Evolutionary conservation across 2,888 invertebrate species (phyloP), one percentile per base, ranked within the genome.

Genomic region (Molorchus minor): DNA sequence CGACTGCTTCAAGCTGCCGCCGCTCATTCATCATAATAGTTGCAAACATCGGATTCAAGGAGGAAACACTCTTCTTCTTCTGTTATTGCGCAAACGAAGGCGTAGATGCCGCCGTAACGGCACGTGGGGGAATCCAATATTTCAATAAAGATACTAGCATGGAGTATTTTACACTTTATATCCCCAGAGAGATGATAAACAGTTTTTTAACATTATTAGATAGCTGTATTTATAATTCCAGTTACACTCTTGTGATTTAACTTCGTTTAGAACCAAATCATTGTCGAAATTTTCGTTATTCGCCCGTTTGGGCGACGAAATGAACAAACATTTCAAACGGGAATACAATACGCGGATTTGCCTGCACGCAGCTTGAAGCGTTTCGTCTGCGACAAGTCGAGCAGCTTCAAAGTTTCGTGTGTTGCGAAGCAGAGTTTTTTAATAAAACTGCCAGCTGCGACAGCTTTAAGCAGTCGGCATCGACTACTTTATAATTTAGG

Each of bases 221-320:
- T n/a, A n/a, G n/a, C n/a, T n/a, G n/a, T n/a, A n/a, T 35, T 35
- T 13, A 8, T 35, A 35, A 35, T 35, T 35, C 35, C 35, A 35
- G 15, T 15, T 35, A 8, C 35, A 35, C 15, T 35, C 35, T 35
- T 13, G 35, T 13, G 35, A 15, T 35, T 35, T 35, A 13, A 35
- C 13, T 35, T 35, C 13, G 35, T 35, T 35, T 2, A 35, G 13
- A 33, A 33, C n/a, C 12, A 35, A 35, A 35, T 35, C 35, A 15
- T 35, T 16, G 35, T 35, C 35, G 35, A 35, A 35, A 35, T 35
- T 35, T 35, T 35, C 35, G 16, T 15, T 35, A 35, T 35, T 35
- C 15, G 35, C 35, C 35, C 13, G 4, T 13, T 13, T 7, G 7
- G 13, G 35, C 35, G 35, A 1, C 35, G 35, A 35, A 30, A 35